These are phyloP conservation scores for Parthenolecanium corni DNA, from an alignment of 2,888 invertebrate species.

Conservation along the genomic window DNA sequence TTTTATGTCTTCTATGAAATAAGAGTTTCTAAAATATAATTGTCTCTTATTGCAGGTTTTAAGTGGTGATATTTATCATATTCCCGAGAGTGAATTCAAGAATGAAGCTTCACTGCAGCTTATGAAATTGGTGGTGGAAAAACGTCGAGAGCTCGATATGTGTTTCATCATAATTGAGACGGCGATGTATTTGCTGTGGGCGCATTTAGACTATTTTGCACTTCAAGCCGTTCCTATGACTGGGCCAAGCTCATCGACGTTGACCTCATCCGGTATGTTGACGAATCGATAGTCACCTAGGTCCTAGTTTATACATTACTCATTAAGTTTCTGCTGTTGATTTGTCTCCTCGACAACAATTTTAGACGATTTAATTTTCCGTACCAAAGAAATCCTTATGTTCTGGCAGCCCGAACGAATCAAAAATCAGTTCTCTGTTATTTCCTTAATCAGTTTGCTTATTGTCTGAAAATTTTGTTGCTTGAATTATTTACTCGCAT, in stretches of 20 bases:
- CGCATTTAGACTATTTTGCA: constrained; percentile 49
- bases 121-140: constrained; percentile 15
- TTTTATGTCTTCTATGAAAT: neutral
- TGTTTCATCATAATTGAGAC: constrained; percentile 49
- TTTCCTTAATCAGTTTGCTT: no score
- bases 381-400: no score
- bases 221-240: constrained; percentile 17
- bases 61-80: neutral
- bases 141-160: constrained; percentile 19
- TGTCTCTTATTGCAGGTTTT: neutral
- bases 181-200: constrained; percentile 63
- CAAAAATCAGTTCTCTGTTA: no score
- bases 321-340: no score
- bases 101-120: constrained; percentile 17
- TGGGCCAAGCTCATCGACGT: constrained; percentile 31
- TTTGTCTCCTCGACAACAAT: no score
- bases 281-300: no score
- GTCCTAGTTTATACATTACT: no score
- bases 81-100: constrained; percentile 10
- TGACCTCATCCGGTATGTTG: constrained; percentile 8
- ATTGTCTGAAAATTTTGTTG: no score
- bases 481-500: no score
- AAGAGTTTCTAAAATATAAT: neutral
- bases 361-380: no score
- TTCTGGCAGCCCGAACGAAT: no score